Conservation (phyloP, 2,888 invertebrate species). For the Acleris sparsana region DNA sequence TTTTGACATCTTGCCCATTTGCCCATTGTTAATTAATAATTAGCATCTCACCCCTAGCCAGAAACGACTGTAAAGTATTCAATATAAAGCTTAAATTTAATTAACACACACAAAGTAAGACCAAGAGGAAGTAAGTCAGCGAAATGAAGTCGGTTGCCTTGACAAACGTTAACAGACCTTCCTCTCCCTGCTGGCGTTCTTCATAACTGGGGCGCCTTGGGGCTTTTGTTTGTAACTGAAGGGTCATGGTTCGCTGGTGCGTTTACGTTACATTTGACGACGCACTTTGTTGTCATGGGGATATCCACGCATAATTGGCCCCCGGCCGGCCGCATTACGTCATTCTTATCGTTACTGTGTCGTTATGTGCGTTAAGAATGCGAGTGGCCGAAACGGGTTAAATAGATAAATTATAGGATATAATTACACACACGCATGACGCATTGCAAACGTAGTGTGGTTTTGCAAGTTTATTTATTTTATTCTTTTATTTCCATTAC, state of each 20-base stretch:
- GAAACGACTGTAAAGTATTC: too few relatives aligned
- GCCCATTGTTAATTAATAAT: too few relatives aligned
- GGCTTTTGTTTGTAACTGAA: background rate
- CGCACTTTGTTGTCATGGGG: conserved; percentile 74
- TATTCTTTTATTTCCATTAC: too few relatives aligned
- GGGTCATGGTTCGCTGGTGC: conserved; percentile 43
- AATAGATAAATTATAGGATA: conserved; percentile 32
- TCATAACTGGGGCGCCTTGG: background rate
- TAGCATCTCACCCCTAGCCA: too few relatives aligned
- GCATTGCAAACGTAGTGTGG: background rate
- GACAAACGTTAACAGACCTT: background rate
- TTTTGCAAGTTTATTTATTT: background rate
- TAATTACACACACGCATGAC: too few relatives aligned
- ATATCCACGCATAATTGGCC: conserved; percentile 63
- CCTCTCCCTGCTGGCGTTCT: background rate
- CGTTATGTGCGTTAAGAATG: conserved; percentile 60
- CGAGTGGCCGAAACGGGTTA: conserved; percentile 47
- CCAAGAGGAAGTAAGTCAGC: too few relatives aligned
- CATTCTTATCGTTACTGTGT: conserved; percentile 51
- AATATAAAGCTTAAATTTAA: too few relatives aligned
- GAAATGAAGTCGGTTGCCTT: too few relatives aligned
- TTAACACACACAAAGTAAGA: too few relatives aligned
- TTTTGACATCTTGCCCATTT: too few relatives aligned
- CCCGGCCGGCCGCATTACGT: conserved; percentile 68
- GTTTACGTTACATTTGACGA: conserved; percentile 41